These are phyloP conservation scores for Labia minor DNA, from an alignment of 2,888 invertebrate genomes.

Conservation along the genomic window DNA sequence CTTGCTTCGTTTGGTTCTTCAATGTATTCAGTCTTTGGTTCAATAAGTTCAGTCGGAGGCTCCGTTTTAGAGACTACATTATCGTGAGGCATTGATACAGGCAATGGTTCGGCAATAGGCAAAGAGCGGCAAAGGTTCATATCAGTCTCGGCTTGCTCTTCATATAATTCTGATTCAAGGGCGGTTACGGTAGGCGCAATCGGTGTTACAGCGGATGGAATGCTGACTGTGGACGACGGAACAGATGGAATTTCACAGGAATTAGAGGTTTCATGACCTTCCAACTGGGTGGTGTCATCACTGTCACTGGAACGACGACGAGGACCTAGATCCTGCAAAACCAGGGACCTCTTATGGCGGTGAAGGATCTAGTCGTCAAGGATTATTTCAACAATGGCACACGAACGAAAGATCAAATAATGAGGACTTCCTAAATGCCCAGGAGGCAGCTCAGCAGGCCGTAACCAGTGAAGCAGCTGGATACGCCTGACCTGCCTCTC, in stretches of 20 bases:
- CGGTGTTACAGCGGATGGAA: constrained; percentile 36
- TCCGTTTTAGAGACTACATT: constrained; percentile 23
- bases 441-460: constrained; percentile 46
- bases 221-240: constrained; percentile 34
- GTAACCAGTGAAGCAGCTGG: too few species aligned
- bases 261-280: constrained; percentile 20
- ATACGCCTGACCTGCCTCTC: constrained; percentile 42
- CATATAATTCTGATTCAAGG: constrained; percentile 4
- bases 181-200: constrained; percentile 30
- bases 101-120: too few species aligned
- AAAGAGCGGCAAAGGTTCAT: too few species aligned
- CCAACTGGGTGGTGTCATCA: constrained; percentile 25
- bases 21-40: constrained; percentile 64
- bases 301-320: constrained; percentile 27
- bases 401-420: constrained; percentile 61
- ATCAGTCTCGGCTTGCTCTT: not conserved
- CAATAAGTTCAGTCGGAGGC: constrained; percentile 35
- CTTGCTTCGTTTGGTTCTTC: constrained; percentile 57
- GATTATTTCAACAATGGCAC: constrained; percentile 70
- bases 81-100: constrained; percentile 16
- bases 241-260: constrained; percentile 29
- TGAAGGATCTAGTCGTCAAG: constrained; percentile 34
- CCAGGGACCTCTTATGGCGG: constrained; percentile 51
- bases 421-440: constrained; percentile 73
- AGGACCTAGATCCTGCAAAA: constrained; percentile 47